Evolutionary conservation across 2,113 vertebrate genomes (phyloP).

Genomic region (Crotalus viridis): DNA sequence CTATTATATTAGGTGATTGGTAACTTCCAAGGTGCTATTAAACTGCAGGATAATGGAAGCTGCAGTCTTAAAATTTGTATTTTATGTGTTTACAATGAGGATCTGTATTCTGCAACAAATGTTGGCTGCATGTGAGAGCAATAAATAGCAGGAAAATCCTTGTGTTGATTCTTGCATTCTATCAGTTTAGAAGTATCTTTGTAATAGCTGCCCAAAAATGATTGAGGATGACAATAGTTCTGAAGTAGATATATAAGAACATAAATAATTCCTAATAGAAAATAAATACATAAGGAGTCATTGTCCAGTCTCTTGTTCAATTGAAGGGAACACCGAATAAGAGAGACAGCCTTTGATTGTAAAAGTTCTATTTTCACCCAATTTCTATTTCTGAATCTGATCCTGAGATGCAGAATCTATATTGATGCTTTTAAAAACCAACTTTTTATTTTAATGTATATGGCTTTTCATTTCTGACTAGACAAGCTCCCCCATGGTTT

Average conservation of each 20-base stretch:
- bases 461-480: background rate
- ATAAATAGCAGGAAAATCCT: background rate
- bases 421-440: background rate
- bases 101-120: background rate
- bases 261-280: background rate
- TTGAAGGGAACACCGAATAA: background rate
- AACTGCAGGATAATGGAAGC: background rate
- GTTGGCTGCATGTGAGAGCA: background rate
- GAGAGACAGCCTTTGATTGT: background rate
- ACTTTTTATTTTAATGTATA: background rate
- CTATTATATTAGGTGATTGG: background rate
- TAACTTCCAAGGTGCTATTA: background rate
- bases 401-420: background rate
- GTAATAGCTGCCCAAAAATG: background rate
- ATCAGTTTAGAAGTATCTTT: background rate
- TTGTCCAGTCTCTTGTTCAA: background rate
- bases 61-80: background rate
- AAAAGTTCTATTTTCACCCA: background rate
- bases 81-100: background rate
- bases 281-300: background rate
- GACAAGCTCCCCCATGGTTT: background rate
- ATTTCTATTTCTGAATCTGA: background rate
- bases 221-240: background rate
- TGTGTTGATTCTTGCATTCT: background rate
- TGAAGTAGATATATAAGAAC: background rate